Percentiles rank a stretch among this genome's conserved stretches.
These are phyloP conservation scores for Percopsis transmontana DNA, from an alignment of 2,113 vertebrate species.

Conservation along the genomic window DNA sequence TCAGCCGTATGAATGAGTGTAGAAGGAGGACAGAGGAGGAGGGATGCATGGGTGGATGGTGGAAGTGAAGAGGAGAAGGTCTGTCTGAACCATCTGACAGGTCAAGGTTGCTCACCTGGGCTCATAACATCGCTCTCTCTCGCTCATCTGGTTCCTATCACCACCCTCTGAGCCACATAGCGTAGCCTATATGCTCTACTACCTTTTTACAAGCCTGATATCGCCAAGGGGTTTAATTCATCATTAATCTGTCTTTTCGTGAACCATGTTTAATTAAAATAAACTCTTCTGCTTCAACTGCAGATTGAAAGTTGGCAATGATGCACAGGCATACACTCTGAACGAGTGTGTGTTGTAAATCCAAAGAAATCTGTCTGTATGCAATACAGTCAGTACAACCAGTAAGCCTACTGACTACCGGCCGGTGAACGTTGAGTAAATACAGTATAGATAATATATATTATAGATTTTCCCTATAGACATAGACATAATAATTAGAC, in stretches of 20 bases:
- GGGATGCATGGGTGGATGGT: no score
- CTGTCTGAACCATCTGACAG: slow-evolving; percentile 44
- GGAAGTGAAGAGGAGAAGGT: slow-evolving; percentile 6
- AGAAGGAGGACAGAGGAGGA: slow-evolving; percentile 29
- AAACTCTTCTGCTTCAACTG: slow-evolving; percentile 21
- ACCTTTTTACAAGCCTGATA: neutral
- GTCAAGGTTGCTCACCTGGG: slow-evolving; percentile 19
- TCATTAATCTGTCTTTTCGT: slow-evolving; percentile 9
- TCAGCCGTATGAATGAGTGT: no score
- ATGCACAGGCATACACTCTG: no score
- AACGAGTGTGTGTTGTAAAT: no score
- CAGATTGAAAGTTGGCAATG: neutral
- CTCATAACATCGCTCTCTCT: neutral
- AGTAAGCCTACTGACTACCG: no score
- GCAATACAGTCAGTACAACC: no score
- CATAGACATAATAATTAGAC: slow-evolving; percentile 48
- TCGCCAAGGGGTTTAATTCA: neutral
- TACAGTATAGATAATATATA: no score
- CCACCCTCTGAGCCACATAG: slow-evolving; percentile 14
- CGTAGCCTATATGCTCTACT: slow-evolving; percentile 7
- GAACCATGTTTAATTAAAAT: slow-evolving; percentile 41
- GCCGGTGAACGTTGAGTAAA: no score
- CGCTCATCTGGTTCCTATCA: slow-evolving; percentile 46
- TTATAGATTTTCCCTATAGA: slow-evolving; percentile 10
- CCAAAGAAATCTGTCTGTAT: no score